Evolutionary conservation across 1,140 invertebrate species (phyloP).

Genomic region (Tenebrio molitor): DNA sequence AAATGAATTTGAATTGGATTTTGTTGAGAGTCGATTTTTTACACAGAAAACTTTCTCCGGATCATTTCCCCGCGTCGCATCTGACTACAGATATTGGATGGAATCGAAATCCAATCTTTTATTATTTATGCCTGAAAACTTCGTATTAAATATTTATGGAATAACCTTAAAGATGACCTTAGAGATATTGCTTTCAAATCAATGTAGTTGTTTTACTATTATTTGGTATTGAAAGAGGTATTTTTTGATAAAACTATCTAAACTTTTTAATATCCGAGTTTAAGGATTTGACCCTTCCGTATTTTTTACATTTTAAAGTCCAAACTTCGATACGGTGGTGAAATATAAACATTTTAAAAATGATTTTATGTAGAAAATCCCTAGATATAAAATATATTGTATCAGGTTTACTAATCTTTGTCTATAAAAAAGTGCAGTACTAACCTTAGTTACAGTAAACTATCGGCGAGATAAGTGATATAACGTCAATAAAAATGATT

Average conservation of each 20-base stretch:
- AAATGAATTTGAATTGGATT: no score
- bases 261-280: conserved; percentile 23
- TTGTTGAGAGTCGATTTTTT: no score
- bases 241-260: conserved; percentile 33
- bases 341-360: no score
- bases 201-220: conserved; percentile 28
- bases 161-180: conserved; percentile 33
- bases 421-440: conserved; percentile 10
- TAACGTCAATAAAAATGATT: conserved; percentile 6
- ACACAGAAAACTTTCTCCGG: conserved; percentile 26
- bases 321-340: background rate
- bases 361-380: no score
- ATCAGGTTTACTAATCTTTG: background rate
- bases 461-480: conserved; percentile 9
- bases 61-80: conserved; percentile 24
- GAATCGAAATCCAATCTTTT: conserved; percentile 9
- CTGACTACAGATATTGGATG: background rate
- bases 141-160: conserved; percentile 38
- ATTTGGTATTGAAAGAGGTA: conserved; percentile 36
- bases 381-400: no score
- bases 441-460: conserved; percentile 33
- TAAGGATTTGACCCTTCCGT: conserved; percentile 19
- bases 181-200: conserved; percentile 32
- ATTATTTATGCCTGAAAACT: conserved; percentile 25
- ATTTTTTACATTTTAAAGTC: conserved; percentile 17